Percentiles rank a stretch among this genome's conserved stretches.
phyloP scores from a whole-genome alignment of 2,888 invertebrate genomes.

The Lithophane ornitopus region DNA sequence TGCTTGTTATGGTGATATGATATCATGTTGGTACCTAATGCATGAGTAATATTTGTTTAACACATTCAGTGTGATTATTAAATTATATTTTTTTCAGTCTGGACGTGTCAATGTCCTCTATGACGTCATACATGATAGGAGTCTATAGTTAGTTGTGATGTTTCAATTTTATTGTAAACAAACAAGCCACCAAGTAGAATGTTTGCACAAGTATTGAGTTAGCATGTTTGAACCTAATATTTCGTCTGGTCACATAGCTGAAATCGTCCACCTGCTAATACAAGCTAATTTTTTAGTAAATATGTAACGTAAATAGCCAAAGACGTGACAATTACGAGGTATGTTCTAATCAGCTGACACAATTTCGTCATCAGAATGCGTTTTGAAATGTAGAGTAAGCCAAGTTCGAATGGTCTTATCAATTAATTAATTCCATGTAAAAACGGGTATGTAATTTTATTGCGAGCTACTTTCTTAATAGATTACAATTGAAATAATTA shows the following conservation, averaged over 20 bases:
- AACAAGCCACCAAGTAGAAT: conserved; percentile 5
- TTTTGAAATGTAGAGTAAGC: conserved; percentile 58
- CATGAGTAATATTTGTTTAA: conserved; percentile 54
- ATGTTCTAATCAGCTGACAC: conserved; percentile 50
- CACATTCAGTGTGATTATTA: conserved; percentile 26
- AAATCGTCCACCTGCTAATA: conserved; percentile 39
- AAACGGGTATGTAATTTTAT: conserved; percentile 28
- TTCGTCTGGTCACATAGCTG: conserved; percentile 3
- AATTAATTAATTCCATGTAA: conserved; percentile 44
- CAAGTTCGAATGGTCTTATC: conserved; percentile 56
- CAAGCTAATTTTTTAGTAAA: conserved; percentile 41
- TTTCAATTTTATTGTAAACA: conserved; percentile 41
- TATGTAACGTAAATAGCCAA: conserved; percentile 23
- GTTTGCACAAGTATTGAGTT: conserved; percentile 15
- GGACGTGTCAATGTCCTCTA: conserved; percentile 45
- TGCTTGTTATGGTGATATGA: conserved; percentile 23
- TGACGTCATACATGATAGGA: conserved; percentile 22
- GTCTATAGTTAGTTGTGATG: conserved; percentile 17
- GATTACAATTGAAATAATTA: conserved; percentile 48
- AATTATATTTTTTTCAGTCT: conserved; percentile 28
- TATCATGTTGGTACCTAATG: conserved; percentile 16
- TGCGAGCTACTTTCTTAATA: conserved; percentile 47
- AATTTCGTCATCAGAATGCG: conserved; percentile 46
- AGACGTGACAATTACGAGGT: conserved; percentile 40
- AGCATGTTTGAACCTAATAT: conserved; percentile 23